phyloP scores from a whole-genome alignment of 2,797 vertebrate species.

The Amazona ochrocephala region DNA sequence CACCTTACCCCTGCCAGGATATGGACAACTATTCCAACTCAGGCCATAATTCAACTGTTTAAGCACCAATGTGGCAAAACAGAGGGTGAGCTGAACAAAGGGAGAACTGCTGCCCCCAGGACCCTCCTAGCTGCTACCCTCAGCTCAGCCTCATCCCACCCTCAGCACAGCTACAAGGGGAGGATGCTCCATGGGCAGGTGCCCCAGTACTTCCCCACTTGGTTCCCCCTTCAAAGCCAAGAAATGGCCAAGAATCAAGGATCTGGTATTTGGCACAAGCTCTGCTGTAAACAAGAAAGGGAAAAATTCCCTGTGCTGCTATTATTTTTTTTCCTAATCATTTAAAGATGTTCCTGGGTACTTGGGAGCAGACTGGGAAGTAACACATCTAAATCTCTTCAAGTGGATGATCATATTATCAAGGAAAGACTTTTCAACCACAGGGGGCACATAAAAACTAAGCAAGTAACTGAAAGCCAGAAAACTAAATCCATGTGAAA shows the following conservation, averaged over 20 bases:
- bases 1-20: background rate
- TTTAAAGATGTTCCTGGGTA: background rate
- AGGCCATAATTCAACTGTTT: rapidly evolving
- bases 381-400: background rate
- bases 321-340: background rate
- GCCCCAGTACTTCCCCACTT: background rate
- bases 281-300: background rate
- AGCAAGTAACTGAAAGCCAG: background rate
- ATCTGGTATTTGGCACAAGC: background rate
- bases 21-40: background rate
- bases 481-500: background rate
- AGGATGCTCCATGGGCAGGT: background rate
- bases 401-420: background rate
- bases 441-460: background rate
- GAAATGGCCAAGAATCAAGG: background rate
- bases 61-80: background rate
- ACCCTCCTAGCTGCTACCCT: background rate
- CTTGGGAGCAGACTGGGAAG: background rate
- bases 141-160: background rate
- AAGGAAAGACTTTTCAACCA: background rate
- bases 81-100: background rate
- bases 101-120: background rate
- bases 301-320: background rate
- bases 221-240: background rate
- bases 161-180: background rate